Percentiles rank a stretch among this genome's conserved stretches.
phyloP scores from a whole-genome alignment of 2,797 vertebrate genomes.

The Squalus acanthias region DNA sequence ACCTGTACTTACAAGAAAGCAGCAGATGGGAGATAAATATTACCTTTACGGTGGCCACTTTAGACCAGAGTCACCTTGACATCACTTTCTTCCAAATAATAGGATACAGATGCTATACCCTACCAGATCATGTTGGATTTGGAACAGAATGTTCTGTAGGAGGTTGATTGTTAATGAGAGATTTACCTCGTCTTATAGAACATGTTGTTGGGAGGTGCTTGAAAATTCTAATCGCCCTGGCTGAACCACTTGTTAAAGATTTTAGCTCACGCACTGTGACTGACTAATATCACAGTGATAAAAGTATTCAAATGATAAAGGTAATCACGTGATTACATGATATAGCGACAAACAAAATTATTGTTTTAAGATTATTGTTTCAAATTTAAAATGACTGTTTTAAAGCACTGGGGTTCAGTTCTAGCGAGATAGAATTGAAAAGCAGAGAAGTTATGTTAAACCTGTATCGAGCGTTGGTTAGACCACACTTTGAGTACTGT shows the following conservation, averaged over 20 bases:
- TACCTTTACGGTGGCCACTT: background rate
- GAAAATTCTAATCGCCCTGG: background rate
- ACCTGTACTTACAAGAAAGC: background rate
- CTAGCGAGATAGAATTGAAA: background rate
- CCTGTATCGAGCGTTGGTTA: background rate
- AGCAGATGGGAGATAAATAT: background rate
- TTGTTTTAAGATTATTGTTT: background rate
- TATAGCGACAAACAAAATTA: background rate
- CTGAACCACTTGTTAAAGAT: background rate
- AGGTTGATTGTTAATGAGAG: background rate
- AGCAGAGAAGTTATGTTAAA: background rate
- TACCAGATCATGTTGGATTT: background rate
- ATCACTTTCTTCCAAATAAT: background rate
- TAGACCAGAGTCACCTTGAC: background rate
- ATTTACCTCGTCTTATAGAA: background rate
- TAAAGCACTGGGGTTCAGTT: background rate
- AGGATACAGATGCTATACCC: background rate
- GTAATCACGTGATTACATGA: background rate
- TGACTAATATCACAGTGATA: background rate
- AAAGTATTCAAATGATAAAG: background rate
- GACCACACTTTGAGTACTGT: background rate
- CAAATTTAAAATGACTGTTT: background rate
- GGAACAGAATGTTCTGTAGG: background rate
- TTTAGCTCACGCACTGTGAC: background rate
- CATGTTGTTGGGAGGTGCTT: background rate